Evolutionary conservation across 2,113 vertebrate species (phyloP).

Genomic region (Brachyhypopomus gauderio): DNA sequence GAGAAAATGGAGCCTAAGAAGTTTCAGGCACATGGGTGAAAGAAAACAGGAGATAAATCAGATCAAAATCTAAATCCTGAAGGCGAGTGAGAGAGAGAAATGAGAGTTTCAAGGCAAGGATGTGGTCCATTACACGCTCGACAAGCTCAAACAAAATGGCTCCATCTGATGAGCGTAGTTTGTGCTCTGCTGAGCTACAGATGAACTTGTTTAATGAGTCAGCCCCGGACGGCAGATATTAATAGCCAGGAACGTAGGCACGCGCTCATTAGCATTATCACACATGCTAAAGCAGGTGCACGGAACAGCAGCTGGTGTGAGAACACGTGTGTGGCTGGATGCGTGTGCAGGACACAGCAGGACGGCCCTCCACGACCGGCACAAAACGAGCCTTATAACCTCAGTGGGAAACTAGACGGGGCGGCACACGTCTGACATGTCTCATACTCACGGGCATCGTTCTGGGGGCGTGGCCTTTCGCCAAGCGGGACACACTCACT

Average conservation of each 20-base stretch:
- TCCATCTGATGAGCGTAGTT: conserved; percentile 51
- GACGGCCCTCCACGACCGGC: too few species aligned
- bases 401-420: too few species aligned
- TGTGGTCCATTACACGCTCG: conserved; percentile 58
- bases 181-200: conserved; percentile 36
- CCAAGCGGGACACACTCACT: too few species aligned
- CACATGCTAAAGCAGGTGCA: background rate
- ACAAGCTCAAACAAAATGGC: conserved; percentile 53
- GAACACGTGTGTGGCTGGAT: too few species aligned
- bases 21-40: conserved; percentile 13
- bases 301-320: background rate
- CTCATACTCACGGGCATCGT: too few species aligned
- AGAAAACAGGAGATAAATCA: conserved; percentile 31
- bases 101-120: conserved; percentile 26
- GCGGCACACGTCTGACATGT: too few species aligned
- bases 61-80: background rate
- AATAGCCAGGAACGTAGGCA: background rate
- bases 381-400: too few species aligned
- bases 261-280: background rate
- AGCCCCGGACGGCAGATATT: conserved; percentile 24
- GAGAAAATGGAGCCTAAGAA: background rate
- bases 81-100: conserved; percentile 9
- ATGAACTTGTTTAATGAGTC: conserved; percentile 39
- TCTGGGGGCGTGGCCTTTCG: too few species aligned
- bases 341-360: too few species aligned